Evolutionary conservation across 2,113 vertebrate species (phyloP).

Genomic region (Neodon shergylaensis): DNA sequence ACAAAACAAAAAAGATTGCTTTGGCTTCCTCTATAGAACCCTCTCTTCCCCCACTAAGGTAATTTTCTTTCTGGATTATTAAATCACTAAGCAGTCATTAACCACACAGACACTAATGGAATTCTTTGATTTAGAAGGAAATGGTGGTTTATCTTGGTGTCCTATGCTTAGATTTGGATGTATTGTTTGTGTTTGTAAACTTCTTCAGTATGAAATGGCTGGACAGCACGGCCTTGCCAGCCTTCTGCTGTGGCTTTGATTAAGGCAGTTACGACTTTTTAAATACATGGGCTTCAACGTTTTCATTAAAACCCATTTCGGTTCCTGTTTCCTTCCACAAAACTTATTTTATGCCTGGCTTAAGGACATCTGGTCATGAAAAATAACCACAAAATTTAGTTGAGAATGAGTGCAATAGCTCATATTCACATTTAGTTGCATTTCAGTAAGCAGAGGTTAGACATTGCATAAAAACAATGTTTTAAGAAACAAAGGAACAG

Average conservation of each 20-base stretch:
- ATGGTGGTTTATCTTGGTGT: constrained; percentile 37
- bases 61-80: constrained; percentile 57
- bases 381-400: constrained; percentile 23
- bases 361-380: background rate
- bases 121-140: constrained; percentile 59
- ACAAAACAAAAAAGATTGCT: background rate
- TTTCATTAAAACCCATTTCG: background rate
- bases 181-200: constrained; percentile 38
- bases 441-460: constrained; percentile 24
- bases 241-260: background rate
- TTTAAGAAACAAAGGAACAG: background rate
- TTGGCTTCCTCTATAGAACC: background rate
- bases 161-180: constrained; percentile 16
- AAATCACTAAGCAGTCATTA: constrained; percentile 44
- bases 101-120: constrained; percentile 48
- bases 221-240: background rate
- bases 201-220: background rate
- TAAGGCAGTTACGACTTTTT: constrained; percentile 14
- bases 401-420: background rate
- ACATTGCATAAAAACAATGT: background rate
- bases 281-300: background rate
- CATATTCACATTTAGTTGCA: background rate
- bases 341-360: background rate
- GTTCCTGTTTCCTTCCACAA: background rate
- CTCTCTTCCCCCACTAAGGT: background rate